Evolutionary conservation across 1,140 invertebrate genomes (phyloP), one percentile per base, ranked within the genome.

Genomic region (Drosophila athabasca): DNA sequence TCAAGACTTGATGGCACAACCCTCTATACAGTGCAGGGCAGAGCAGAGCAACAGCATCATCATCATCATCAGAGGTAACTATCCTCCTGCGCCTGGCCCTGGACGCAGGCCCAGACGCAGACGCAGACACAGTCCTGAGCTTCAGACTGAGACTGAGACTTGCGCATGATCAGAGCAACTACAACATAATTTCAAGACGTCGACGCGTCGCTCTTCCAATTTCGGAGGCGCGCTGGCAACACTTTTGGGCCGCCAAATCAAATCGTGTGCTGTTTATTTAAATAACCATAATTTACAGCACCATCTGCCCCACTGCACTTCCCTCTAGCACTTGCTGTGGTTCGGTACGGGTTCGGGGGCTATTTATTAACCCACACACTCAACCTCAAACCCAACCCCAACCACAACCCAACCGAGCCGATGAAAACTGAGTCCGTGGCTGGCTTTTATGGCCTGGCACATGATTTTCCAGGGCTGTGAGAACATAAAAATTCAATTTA

Each of bases 211-310:
- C 64, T 66, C 53, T 65, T 62, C 52, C 79, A 88, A 87, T 88
- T 88, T 87, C 62, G 62, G 67, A 87, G 82, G 82, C 79, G 82
- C 71, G 77, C 79, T 48, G 43, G 79, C 82, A 87, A 87, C 82
- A 87, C 82, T 87, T 87, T 87, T 88, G 84, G 79, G 62, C 55
- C 62, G 66, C 70, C 81, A 90, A 89, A 87, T 79, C 74, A 85
- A 90, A 84, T 92, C 91, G 91, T 92, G 91, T 88, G 85, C 90
- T 92, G 91, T 92, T 92, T 92, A 92, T 92, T 92, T 92, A 92
- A 92, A 92, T 92, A 92, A 92, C 91, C 90, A 89, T 90, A 90
- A 90, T 90, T 90, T 90, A 83, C 44, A 64, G 57, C 51, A 66
- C 57, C 72, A 75, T 67, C 71, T 31, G 31, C 31, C 49, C 2